These are phyloP conservation scores for Malthinus flaveolus DNA, from an alignment of 2,888 invertebrate genomes.

Conservation along the genomic window DNA sequence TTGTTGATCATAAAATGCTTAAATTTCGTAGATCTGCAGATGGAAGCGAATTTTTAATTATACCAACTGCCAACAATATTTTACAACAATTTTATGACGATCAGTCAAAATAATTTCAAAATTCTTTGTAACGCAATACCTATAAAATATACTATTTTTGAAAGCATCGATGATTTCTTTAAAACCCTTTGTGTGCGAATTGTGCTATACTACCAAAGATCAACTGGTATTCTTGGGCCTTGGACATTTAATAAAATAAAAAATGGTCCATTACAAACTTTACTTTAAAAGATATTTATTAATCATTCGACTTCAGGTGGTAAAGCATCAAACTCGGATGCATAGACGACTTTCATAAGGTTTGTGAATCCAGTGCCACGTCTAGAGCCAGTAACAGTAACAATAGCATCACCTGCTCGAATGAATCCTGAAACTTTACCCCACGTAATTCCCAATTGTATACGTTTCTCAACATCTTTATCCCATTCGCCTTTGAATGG, in stretches of 20 bases:
- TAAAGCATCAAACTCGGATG: conserved; percentile 35
- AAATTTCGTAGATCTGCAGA: conserved; percentile 78
- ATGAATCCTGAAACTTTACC: conserved; percentile 67
- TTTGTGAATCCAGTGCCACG: conserved; percentile 66
- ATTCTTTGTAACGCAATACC: neutral
- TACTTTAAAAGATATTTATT: too few species aligned
- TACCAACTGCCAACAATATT: conserved; percentile 75
- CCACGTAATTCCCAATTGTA: conserved; percentile 63
- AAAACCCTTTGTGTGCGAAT: neutral
- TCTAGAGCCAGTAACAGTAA: conserved; percentile 73
- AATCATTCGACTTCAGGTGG: neutral
- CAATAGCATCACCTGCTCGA: conserved; percentile 67
- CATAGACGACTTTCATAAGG: conserved; percentile 67
- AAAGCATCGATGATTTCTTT: neutral
- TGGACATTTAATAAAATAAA: too few species aligned
- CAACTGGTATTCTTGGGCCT: too few species aligned
- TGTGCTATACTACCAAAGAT: too few species aligned
- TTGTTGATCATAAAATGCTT: conserved; percentile 91
- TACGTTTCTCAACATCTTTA: conserved; percentile 62
- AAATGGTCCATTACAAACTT: too few species aligned
- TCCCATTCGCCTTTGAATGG: conserved; percentile 48
- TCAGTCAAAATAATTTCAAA: conserved; percentile 46
- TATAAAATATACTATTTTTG: neutral
- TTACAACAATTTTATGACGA: conserved; percentile 78
- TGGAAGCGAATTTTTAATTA: conserved; percentile 78